Evolutionary conservation across 1,140 invertebrate genomes (phyloP).

Genomic region (Dreissena rostriformis): DNA sequence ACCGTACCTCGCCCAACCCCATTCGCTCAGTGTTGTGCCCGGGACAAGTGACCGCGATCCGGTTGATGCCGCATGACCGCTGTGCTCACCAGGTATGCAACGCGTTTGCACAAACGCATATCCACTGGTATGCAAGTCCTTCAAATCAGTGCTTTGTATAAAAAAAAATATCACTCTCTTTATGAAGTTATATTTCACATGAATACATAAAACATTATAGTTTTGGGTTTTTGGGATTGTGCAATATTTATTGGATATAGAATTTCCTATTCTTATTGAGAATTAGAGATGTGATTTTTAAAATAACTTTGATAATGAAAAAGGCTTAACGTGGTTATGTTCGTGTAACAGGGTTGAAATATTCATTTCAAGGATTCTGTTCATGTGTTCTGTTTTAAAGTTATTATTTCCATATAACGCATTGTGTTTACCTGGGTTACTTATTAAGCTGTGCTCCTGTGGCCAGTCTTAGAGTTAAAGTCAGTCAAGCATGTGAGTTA

Average conservation of each 20-base stretch:
- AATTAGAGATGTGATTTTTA: no score
- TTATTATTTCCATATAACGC: no score
- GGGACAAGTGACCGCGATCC: conserved; percentile 74
- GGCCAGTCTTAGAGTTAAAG: no score
- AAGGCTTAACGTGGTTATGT: no score
- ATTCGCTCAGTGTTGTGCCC: conserved; percentile 72
- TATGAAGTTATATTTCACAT: neutral
- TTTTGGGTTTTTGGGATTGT: neutral
- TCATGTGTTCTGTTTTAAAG: no score
- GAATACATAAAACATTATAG: neutral
- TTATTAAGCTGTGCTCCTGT: no score
- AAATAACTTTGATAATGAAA: no score
- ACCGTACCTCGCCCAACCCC: conserved; percentile 50
- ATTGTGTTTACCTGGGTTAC: no score
- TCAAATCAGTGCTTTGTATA: neutral
- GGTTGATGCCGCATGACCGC: conserved; percentile 65
- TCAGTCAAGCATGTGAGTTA: no score
- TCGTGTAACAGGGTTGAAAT: no score
- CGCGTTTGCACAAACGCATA: neutral
- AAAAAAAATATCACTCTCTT: no score
- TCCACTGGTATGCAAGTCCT: neutral
- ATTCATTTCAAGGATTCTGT: no score
- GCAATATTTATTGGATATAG: neutral
- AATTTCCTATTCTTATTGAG: neutral
- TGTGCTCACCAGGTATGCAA: conserved; percentile 72